Evolutionary conservation across 2,888 invertebrate species (phyloP).

Genomic region (Alsophila aescularia): DNA sequence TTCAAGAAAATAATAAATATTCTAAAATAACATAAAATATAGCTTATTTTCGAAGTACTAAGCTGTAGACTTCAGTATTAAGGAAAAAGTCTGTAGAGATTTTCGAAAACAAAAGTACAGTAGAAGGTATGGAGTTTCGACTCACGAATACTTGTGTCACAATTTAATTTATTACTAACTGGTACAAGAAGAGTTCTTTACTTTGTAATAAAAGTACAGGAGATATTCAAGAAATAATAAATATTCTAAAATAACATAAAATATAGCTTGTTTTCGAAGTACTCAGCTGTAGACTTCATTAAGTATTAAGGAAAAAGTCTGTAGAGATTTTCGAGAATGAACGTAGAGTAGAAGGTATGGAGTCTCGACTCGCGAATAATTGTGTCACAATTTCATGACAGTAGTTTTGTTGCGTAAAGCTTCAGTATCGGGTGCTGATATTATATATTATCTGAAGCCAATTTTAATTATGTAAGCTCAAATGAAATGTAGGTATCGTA

Average conservation of each 20-base stretch:
- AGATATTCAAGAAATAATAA: too few relatives aligned
- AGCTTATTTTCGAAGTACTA: too few relatives aligned
- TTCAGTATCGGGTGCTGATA: conserved; percentile 12
- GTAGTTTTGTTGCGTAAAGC: conserved; percentile 30
- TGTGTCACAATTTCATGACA: conserved; percentile 23
- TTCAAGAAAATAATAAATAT: too few relatives aligned
- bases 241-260: too few relatives aligned
- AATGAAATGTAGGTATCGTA: too few relatives aligned
- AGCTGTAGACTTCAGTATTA: too few relatives aligned
- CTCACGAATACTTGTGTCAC: conserved; percentile 16
- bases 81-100: neutral
- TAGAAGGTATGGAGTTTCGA: conserved; percentile 2
- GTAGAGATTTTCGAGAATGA: neutral
- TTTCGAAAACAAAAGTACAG: conserved; percentile 6
- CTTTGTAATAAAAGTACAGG: too few relatives aligned
- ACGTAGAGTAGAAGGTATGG: conserved; percentile 7
- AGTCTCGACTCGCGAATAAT: conserved; percentile 6
- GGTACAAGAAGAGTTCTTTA: too few relatives aligned
- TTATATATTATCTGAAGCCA: conserved; percentile 5
- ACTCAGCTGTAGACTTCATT: too few relatives aligned
- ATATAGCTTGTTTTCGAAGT: too few relatives aligned
- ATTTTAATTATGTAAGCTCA: conserved; percentile 18
- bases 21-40: too few relatives aligned
- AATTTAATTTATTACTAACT: too few relatives aligned
- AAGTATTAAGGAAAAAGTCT: neutral